These are phyloP conservation scores for Crypturellus tataupa DNA, from an alignment of 2,797 vertebrate genomes.

Conservation along the genomic window DNA sequence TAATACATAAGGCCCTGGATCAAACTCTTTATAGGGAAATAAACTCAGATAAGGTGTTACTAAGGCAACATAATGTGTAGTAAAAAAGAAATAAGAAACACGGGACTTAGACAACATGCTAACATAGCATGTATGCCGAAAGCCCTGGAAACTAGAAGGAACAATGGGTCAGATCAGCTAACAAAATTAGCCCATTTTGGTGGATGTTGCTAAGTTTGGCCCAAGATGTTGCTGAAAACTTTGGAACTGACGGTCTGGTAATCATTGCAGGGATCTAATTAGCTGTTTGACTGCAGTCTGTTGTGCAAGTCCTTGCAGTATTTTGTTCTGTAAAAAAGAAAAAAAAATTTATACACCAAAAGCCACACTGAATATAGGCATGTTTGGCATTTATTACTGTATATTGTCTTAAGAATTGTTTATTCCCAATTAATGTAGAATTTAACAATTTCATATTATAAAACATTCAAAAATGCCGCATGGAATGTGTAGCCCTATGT, in stretches of 20 bases:
- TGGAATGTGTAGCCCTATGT: background rate
- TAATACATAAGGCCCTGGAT: background rate
- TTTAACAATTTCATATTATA: background rate
- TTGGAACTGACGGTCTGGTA: background rate
- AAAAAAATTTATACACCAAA: rapidly evolving
- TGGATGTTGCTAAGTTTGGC: background rate
- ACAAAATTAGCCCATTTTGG: background rate
- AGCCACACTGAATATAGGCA: background rate
- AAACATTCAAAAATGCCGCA: rapidly evolving
- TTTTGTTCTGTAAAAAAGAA: background rate
- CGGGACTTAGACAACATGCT: background rate
- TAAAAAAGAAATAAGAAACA: background rate
- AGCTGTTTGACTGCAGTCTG: background rate
- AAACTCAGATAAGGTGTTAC: background rate
- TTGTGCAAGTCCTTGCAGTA: background rate
- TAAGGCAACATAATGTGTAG: background rate
- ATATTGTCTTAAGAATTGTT: background rate
- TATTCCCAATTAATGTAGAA: background rate
- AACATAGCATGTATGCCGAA: background rate
- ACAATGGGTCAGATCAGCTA: background rate
- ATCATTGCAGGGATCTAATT: background rate
- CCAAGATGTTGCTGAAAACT: background rate
- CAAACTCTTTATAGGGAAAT: background rate
- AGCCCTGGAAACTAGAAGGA: background rate
- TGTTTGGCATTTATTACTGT: background rate